phyloP scores from a whole-genome alignment of 2,113 vertebrate species.

The Alethe castanea region DNA sequence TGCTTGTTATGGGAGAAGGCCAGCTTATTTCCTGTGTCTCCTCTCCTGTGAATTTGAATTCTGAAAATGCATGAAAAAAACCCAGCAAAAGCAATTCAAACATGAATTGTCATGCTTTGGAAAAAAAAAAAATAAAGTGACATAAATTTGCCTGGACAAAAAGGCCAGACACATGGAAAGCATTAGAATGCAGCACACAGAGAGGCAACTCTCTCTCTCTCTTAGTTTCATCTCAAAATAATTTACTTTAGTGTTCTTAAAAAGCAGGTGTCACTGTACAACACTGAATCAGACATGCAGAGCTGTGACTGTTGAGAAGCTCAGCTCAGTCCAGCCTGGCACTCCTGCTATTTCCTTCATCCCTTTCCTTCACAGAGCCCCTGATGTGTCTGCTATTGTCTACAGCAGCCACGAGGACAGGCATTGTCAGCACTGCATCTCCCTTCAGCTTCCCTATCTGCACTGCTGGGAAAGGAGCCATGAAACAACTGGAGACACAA shows the following conservation, averaged over 20 bases:
- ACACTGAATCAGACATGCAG: not conserved
- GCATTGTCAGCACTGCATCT: rapidly evolving
- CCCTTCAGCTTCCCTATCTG: not conserved
- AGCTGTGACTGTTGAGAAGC: not conserved
- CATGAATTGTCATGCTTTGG: rapidly evolving
- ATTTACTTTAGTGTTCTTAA: not conserved
- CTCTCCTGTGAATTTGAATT: not conserved
- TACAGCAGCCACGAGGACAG: not conserved
- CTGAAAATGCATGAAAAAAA: not conserved
- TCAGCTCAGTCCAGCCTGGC: not conserved
- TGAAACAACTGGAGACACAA: not conserved
- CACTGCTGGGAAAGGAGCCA: not conserved
- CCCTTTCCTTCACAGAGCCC: not conserved
- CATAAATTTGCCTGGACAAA: not conserved
- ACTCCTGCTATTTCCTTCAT: not conserved
- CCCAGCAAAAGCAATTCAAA: not conserved
- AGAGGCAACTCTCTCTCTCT: not conserved
- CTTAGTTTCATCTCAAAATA: not conserved
- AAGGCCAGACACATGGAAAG: not conserved
- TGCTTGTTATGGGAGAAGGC: not conserved
- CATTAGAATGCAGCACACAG: not conserved
- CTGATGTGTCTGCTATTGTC: not conserved
- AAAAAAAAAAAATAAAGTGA: not conserved
- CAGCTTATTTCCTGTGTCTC: not conserved
- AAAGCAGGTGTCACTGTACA: not conserved